A percentile compares a stretch with the other conserved stretches of the same genome.
Evolutionary conservation across 1,140 invertebrate genomes (phyloP).

Genomic region (Drosophila kepulauana): DNA sequence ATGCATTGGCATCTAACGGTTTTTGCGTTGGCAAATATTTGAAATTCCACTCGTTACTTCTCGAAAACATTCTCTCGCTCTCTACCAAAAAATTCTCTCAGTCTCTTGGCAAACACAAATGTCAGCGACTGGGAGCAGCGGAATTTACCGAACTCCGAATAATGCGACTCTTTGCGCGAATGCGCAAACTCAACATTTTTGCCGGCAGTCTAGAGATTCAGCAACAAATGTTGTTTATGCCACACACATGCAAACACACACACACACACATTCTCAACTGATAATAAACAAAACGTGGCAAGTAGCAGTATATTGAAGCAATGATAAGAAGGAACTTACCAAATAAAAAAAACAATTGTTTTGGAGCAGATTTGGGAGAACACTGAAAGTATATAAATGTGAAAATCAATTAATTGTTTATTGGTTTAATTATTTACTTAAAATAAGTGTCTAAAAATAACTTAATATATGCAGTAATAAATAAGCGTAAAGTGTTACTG

Average conservation of each 20-base stretch:
- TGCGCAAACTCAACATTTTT: conserved; percentile 78
- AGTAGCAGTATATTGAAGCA: not conserved
- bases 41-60: conserved; percentile 67
- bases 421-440: not conserved
- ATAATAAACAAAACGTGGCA: conserved; percentile 66
- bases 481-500: conserved; percentile 1
- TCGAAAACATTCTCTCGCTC: not conserved
- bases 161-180: conserved; percentile 8
- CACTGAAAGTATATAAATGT: no score
- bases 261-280: conserved; percentile 6
- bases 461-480: conserved; percentile 6
- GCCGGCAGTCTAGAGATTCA: conserved; percentile 66
- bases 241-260: not conserved
- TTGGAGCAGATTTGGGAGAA: no score
- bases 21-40: conserved; percentile 36
- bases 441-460: not conserved
- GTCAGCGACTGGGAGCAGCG: conserved; percentile 40
- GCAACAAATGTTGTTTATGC: conserved; percentile 81
- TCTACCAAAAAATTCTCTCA: not conserved
- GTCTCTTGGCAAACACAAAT: not conserved
- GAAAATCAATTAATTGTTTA: no score
- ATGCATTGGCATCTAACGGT: conserved; percentile 61
- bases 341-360: no score
- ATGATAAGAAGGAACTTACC: no score
- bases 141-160: conserved; percentile 72